Conservation (phyloP, 1,140 invertebrate species). For the Oedothorax gibbosus region DNA sequence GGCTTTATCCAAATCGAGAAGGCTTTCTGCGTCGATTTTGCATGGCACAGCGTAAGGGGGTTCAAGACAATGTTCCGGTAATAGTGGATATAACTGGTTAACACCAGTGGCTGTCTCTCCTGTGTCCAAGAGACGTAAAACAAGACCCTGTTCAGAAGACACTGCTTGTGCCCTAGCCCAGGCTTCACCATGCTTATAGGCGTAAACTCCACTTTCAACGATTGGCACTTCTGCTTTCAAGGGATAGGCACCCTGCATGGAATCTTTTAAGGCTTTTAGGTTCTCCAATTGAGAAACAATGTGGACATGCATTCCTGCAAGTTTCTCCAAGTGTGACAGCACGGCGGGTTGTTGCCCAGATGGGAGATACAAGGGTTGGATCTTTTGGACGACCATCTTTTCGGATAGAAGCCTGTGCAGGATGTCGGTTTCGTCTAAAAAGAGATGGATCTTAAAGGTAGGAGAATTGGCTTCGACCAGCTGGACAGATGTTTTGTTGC, state of each 20-base stretch:
- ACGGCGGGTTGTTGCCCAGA: constrained; percentile 13
- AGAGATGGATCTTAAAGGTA: constrained; percentile 21
- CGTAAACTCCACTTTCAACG: background rate
- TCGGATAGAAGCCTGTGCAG: constrained; percentile 2
- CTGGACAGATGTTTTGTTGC: background rate
- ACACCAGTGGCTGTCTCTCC: constrained; percentile 1
- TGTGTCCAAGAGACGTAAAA: constrained; percentile 17
- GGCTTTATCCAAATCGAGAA: too few relatives aligned
- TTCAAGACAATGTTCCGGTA: constrained; percentile 32
- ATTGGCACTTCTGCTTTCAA: background rate
- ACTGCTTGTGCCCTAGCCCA: constrained; percentile 18
- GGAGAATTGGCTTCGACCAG: background rate
- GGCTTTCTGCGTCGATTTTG: background rate
- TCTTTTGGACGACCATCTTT: background rate
- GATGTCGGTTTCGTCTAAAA: background rate
- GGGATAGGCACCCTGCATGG: constrained; percentile 23
- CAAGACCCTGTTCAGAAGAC: background rate
- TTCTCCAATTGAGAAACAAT: background rate
- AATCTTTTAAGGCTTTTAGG: background rate
- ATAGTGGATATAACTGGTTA: constrained; percentile 9
- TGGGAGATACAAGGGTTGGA: background rate
- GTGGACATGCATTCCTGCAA: background rate
- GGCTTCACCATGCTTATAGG: background rate
- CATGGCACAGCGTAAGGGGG: constrained; percentile 44
- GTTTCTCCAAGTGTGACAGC: background rate